Percentiles rank a stretch among this genome's conserved stretches.
Conservation (phyloP, 2,797 vertebrate species). For the Pipistrellus nathusii region DNA sequence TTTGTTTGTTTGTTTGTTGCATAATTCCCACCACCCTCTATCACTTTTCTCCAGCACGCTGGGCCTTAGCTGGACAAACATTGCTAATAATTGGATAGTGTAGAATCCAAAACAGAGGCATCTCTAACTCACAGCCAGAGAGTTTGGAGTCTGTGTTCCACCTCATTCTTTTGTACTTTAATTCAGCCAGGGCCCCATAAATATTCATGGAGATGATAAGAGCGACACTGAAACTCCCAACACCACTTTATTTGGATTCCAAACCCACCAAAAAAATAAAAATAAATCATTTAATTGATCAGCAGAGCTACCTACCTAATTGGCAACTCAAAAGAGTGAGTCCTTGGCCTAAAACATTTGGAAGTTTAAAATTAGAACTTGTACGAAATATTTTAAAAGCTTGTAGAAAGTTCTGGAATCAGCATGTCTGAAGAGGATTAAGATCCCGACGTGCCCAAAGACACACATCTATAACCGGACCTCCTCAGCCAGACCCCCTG, state of each 20-base stretch:
- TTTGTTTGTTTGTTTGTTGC: not conserved
- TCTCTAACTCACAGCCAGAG: not conserved
- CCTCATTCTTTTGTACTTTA: not conserved
- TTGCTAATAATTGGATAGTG: not conserved
- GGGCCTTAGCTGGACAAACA: not conserved
- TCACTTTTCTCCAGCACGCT: not conserved
- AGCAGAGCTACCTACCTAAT: not conserved
- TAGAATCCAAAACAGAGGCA: not conserved
- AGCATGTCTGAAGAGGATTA: conserved; percentile 31
- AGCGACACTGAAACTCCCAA: not conserved
- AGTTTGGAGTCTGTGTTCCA: not conserved
- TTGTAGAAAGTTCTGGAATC: conserved; percentile 51
- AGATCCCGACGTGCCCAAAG: not conserved
- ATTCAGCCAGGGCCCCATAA: not conserved
- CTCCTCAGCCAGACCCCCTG: not conserved
- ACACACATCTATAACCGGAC: not conserved
- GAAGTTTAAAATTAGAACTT: conserved; percentile 60
- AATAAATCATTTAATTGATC: conserved; percentile 33
- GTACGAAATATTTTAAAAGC: conserved; percentile 19
- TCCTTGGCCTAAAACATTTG: conserved; percentile 9
- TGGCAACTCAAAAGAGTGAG: conserved; percentile 25
- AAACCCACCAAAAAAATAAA: not conserved
- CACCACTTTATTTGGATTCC: conserved; percentile 8
- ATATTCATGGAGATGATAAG: not conserved
- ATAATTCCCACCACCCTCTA: not conserved